Percentiles rank a stretch among this genome's conserved stretches.
Evolutionary conservation across 2,113 vertebrate species (phyloP).

Genomic region (Rhinichthys klamathensis): DNA sequence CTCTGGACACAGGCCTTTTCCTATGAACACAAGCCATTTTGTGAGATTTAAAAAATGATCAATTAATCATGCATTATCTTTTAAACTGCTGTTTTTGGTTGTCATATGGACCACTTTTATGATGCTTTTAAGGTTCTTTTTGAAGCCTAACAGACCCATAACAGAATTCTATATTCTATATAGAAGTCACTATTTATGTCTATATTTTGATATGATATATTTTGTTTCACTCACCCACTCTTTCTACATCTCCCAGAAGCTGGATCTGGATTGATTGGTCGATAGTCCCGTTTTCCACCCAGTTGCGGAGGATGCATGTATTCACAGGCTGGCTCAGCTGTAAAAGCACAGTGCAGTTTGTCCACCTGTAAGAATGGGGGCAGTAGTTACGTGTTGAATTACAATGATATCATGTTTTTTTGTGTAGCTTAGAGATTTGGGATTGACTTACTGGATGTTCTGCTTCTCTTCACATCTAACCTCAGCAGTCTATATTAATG

Average conservation of each 20-base stretch:
- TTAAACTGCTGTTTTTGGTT: background rate
- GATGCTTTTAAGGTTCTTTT: background rate
- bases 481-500: conserved; percentile 51
- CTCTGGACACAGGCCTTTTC: conserved; percentile 60
- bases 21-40: conserved; percentile 10
- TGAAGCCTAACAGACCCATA: background rate
- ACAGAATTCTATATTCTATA: too few relatives aligned
- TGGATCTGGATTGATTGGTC: background rate
- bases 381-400: background rate
- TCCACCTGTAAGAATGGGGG: conserved; percentile 50
- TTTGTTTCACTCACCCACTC: conserved; percentile 67
- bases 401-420: background rate
- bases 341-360: conserved; percentile 64
- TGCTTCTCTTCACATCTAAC: conserved; percentile 57
- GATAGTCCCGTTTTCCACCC: conserved; percentile 45
- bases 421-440: background rate
- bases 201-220: too few relatives aligned
- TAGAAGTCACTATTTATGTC: too few relatives aligned
- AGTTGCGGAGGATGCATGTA: conserved; percentile 57
- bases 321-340: conserved; percentile 52
- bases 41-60: background rate
- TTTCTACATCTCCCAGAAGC: conserved; percentile 61
- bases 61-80: background rate
- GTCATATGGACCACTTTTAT: too few relatives aligned
- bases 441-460: conserved; percentile 47